Conservation (phyloP, 2,888 invertebrate species). For the Drosophila koepferae region DNA sequence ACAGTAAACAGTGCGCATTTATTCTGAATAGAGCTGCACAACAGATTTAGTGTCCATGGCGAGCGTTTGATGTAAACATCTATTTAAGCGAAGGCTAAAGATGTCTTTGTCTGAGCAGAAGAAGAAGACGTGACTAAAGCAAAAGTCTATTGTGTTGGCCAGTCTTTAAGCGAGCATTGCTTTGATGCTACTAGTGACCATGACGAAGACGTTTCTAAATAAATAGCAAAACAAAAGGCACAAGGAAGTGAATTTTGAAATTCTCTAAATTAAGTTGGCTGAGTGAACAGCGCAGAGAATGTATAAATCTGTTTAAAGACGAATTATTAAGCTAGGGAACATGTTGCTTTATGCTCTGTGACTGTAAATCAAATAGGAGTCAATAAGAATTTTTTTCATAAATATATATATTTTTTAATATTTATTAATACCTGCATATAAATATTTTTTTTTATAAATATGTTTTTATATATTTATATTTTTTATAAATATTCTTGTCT, state of each 20-base stretch:
- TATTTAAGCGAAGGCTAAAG: not conserved
- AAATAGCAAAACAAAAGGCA: not conserved
- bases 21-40: not conserved
- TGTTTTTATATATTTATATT: no score
- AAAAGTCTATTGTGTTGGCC: not conserved
- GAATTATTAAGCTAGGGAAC: not conserved
- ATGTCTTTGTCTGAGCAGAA: not conserved
- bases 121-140: not conserved
- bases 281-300: not conserved
- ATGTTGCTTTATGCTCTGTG: not conserved
- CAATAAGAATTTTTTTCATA: no score
- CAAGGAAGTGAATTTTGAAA: not conserved
- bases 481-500: no score
- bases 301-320: not conserved
- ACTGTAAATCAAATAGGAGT: no score
- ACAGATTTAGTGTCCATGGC: not conserved
- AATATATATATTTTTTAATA: no score
- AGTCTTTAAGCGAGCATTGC: constrained; percentile 1
- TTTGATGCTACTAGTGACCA: not conserved
- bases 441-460: no score
- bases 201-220: not conserved
- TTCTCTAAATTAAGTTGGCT: not conserved
- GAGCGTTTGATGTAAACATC: constrained; percentile 3
- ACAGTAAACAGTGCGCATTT: not conserved
- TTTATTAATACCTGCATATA: no score